Conservation (phyloP, 2,888 invertebrate species). For the Congeria kusceri region DNA sequence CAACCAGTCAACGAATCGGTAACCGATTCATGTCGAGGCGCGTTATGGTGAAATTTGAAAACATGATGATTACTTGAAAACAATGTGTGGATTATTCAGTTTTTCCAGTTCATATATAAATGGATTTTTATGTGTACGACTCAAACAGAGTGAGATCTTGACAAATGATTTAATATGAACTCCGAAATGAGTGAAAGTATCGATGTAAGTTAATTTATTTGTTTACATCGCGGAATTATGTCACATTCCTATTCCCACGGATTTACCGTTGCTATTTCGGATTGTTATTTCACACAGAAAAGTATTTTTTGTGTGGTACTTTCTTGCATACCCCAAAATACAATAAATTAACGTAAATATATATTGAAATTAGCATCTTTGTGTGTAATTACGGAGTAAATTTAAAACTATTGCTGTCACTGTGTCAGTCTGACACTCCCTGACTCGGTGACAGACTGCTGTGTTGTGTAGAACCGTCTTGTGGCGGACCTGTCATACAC, state of each 20-base stretch:
- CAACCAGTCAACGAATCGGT: constrained; percentile 43
- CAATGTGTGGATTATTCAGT: constrained; percentile 49
- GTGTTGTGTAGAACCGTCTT: too few relatives aligned
- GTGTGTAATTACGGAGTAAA: too few relatives aligned
- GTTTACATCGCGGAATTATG: constrained; percentile 48
- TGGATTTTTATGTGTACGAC: constrained; percentile 53
- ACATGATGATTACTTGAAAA: constrained; percentile 59
- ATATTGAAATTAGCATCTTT: too few relatives aligned
- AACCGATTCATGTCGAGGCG: constrained; percentile 74
- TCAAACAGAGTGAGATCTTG: constrained; percentile 33
- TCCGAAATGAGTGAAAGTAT: constrained; percentile 70
- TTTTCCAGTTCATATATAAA: constrained; percentile 35
- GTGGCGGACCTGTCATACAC: too few relatives aligned
- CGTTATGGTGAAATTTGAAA: constrained; percentile 64
- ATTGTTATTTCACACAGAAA: neutral
- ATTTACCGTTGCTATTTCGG: too few relatives aligned
- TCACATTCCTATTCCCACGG: constrained; percentile 22
- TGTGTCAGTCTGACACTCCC: too few relatives aligned
- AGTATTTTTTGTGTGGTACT: neutral
- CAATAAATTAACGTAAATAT: too few relatives aligned
- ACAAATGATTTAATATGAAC: constrained; percentile 42
- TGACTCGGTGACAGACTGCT: too few relatives aligned
- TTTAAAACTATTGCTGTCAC: too few relatives aligned
- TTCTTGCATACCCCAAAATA: neutral
- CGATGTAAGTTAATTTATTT: constrained; percentile 66